phyloP scores from a whole-genome alignment of 2,113 vertebrate species.

The Pedionomus torquatus region DNA sequence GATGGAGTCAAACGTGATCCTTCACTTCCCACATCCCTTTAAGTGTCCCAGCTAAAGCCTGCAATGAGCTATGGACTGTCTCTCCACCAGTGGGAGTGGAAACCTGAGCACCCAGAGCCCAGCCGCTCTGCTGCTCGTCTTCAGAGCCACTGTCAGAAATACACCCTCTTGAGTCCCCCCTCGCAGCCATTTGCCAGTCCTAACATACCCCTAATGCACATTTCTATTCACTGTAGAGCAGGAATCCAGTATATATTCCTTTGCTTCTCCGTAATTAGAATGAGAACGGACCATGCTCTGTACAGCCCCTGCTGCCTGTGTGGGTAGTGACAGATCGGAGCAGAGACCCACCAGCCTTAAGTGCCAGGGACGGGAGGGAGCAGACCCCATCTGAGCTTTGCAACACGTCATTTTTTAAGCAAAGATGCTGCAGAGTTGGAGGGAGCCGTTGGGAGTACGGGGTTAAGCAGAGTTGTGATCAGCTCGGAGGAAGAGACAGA shows the following conservation, averaged over 20 bases:
- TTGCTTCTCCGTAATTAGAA: neutral
- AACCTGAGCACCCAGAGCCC: neutral
- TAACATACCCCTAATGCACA: neutral
- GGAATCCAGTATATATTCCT: neutral
- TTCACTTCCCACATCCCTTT: neutral
- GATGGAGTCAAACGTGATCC: neutral
- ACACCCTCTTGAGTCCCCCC: neutral
- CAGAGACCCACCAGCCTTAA: neutral
- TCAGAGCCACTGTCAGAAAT: neutral
- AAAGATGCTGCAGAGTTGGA: neutral
- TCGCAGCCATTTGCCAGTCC: neutral
- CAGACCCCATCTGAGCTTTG: rapidly evolving
- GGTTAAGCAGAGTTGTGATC: neutral
- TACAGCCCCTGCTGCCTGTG: neutral
- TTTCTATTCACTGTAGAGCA: neutral
- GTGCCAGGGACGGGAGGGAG: neutral
- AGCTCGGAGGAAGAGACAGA: neutral
- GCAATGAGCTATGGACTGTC: neutral
- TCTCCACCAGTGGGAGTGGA: neutral
- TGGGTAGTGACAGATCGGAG: rapidly evolving
- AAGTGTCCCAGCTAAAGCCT: neutral
- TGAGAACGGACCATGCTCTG: neutral
- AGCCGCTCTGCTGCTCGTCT: neutral
- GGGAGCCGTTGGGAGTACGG: neutral
- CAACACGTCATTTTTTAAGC: neutral